A percentile compares a stretch with the other conserved stretches of the same genome.
These are phyloP conservation scores for Polyploca ridens DNA, from an alignment of 2,888 invertebrate species.

Conservation along the genomic window DNA sequence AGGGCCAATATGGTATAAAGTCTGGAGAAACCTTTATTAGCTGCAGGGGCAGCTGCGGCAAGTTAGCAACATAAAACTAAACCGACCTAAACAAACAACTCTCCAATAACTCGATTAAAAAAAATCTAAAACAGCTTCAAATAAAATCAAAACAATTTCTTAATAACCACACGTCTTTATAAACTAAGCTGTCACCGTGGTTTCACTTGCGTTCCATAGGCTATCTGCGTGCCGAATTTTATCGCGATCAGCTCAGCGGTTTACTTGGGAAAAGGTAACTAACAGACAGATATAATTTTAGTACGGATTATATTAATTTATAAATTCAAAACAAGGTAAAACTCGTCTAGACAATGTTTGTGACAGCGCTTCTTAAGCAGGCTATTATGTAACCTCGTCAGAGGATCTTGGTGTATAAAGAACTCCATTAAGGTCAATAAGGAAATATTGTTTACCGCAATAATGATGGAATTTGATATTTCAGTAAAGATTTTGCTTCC, in stretches of 20 bases:
- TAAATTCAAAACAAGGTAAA: not conserved
- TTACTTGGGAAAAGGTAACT: not conserved
- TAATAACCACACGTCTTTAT: no score
- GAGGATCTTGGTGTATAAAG: not conserved
- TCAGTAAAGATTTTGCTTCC: not conserved
- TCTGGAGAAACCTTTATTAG: no score
- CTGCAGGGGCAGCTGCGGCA: no score
- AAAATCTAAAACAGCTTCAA: no score
- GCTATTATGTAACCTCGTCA: constrained; percentile 14
- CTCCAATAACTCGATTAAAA: no score
- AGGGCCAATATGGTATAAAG: no score
- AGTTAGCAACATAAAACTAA: constrained; percentile 14
- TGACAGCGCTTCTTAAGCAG: constrained; percentile 16
- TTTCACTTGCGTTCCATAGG: no score
- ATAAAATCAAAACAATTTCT: no score
- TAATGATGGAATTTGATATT: constrained; percentile 1
- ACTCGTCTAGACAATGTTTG: constrained; percentile 21
- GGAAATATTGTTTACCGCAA: constrained; percentile 19
- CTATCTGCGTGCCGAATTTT: no score
- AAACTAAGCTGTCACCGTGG: no score
- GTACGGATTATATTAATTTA: no score
- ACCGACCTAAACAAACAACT: not conserved
- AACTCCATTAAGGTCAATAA: constrained; percentile 12
- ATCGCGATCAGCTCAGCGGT: not conserved
- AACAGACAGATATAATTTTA: no score